Conservation (phyloP, 2,113 vertebrate species). For the Callipepla californica region DNA sequence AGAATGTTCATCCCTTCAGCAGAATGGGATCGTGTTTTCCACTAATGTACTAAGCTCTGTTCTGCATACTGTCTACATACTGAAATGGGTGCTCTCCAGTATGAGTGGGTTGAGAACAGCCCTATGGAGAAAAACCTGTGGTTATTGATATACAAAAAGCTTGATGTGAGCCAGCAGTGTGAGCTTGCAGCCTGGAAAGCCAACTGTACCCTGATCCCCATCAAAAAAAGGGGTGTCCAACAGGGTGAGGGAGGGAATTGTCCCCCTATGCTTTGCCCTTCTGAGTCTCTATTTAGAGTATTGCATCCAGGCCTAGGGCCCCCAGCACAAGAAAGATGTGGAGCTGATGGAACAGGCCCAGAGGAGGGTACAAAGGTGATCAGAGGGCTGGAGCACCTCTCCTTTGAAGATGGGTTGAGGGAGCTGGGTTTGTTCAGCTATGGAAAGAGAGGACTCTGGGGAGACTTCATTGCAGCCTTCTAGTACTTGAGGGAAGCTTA, state of each 20-base stretch:
- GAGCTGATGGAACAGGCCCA: too few species aligned
- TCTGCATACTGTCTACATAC: background rate
- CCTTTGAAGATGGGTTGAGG: background rate
- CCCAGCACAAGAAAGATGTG: background rate
- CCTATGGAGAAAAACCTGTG: background rate
- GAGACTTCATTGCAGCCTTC: background rate
- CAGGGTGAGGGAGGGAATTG: background rate
- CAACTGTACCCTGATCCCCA: background rate
- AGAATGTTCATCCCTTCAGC: background rate
- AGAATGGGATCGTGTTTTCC: background rate
- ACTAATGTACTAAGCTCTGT: rapidly evolving
- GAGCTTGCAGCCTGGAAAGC: background rate
- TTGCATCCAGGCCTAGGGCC: background rate
- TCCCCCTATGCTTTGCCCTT: background rate
- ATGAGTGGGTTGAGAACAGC: background rate
- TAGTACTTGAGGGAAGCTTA: background rate
- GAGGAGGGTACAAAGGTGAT: background rate
- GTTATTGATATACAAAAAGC: background rate
- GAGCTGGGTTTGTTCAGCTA: background rate
- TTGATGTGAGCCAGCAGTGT: background rate
- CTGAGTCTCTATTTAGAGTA: background rate
- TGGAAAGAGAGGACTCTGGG: background rate
- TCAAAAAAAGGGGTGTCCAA: background rate
- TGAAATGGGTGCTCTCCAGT: background rate
- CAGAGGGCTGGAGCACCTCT: background rate